Evolutionary conservation across 2,797 vertebrate species (phyloP), one percentile per base, ranked within the genome.

Genomic region (Sebastiscus albofasciatus): DNA sequence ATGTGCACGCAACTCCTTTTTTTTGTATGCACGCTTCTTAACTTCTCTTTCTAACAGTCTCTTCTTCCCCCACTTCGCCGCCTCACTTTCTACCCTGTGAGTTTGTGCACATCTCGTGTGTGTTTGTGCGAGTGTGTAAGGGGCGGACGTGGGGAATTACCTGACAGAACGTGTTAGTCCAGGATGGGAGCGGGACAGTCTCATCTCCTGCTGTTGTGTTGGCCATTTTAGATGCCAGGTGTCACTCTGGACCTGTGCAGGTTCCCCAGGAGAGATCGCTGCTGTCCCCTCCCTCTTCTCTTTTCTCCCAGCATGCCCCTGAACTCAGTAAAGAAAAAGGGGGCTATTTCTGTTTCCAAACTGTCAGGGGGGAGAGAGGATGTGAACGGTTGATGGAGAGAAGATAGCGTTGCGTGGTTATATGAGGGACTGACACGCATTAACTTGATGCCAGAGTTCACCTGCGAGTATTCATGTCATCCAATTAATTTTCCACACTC

Each of bases 101-200:
- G 87, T 82, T 77, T 80, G 81, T 74, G 69, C 27, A 24, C 24
- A 2, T 62, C 64, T 60, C 33, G 73, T 80, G 84, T 81, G 75
- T 72, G 72, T 72, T 12, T 80, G 49, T 31, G 75, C 81, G 75
- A 61, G 82, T 73, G 82, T 54, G 80, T 56, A 71, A n/a, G 10
- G 72, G 12, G 72, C 8, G 14, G 77, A 89, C 12, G 18, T 61
- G 78, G 82, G 82, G 90, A 92, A 93, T 94, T 93, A 91, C 93
- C 92, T 96, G 95, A 95, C 94, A 95, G 80, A 85, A 88, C 27
- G 75, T 74, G 87, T 94, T 93, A 94, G 89, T 78, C 56, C 54
- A 67, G 83, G 82, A 89, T 72, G 69, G 73, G 72, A 89, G 78
- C 52, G 72, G 84, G 81, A 92, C 87, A 90, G 87, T 91, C 90